phyloP scores from a whole-genome alignment of 1,140 invertebrate genomes.

The Brachionus rubens region DNA sequence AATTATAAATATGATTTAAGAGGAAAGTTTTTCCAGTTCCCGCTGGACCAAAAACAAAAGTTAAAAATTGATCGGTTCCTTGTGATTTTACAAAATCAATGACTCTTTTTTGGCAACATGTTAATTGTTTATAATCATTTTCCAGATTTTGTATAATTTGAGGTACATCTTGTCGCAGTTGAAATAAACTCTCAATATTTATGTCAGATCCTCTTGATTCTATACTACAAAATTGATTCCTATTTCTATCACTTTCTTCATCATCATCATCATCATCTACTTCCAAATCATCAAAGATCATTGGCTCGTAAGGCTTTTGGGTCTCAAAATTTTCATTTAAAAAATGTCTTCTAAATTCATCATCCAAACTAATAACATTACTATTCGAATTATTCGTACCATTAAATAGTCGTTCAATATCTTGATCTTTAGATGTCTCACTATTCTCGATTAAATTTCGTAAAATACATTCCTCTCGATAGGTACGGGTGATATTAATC shows the following conservation, averaged over 20 bases:
- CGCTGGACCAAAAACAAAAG: background rate
- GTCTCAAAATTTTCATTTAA: background rate
- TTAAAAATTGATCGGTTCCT: background rate
- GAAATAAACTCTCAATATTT: too few species aligned
- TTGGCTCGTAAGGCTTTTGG: too few species aligned
- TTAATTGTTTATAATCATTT: too few species aligned
- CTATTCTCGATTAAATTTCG: background rate
- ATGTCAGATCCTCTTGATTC: too few species aligned
- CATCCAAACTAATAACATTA: background rate
- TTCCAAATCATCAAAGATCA: too few species aligned
- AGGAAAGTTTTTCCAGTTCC: slow-evolving; percentile 3
- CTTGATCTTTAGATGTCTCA: background rate
- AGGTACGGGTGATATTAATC: background rate
- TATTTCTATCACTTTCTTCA: too few species aligned
- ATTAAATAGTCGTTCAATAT: background rate
- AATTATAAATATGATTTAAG: background rate
- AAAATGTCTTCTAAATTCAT: slow-evolving; percentile 12
- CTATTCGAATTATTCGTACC: background rate
- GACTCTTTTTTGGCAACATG: too few species aligned
- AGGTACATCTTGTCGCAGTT: too few species aligned
- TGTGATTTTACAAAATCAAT: too few species aligned
- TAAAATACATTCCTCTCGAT: background rate
- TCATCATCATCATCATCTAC: too few species aligned
- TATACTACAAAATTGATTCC: too few species aligned
- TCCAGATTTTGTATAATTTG: too few species aligned